These are phyloP conservation scores for Lepidothrix coronata DNA, from an alignment of 2,113 vertebrate species.

Conservation along the genomic window DNA sequence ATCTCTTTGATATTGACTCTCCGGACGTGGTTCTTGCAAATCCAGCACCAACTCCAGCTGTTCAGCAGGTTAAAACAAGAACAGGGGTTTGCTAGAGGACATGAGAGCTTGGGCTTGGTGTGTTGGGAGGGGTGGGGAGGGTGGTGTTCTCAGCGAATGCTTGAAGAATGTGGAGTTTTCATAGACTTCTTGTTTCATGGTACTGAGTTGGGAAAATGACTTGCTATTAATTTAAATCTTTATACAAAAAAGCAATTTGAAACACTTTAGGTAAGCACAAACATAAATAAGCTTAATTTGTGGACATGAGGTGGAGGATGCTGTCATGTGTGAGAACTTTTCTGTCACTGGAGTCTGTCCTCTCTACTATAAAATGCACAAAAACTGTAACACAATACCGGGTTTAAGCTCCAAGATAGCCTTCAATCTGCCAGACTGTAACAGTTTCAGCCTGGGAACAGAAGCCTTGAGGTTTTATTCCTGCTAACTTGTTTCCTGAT, in stretches of 20 bases:
- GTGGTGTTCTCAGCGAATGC: not conserved
- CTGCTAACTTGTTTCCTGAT: not conserved
- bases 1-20: constrained; percentile 92
- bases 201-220: not conserved
- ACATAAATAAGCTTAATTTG: not conserved
- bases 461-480: not conserved
- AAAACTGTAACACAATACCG: not conserved
- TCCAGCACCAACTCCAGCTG: constrained; percentile 74
- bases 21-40: constrained; percentile 80
- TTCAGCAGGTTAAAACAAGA: constrained; percentile 84
- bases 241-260: not conserved
- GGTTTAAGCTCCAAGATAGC: not conserved
- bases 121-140: not conserved
- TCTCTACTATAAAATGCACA: not conserved
- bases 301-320: rapidly evolving
- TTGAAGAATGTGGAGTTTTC: not conserved
- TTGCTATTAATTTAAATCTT: not conserved
- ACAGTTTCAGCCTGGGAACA: not conserved
- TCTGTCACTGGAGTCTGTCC: not conserved
- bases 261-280: not conserved
- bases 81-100: not conserved
- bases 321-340: not conserved
- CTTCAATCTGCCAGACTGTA: not conserved
- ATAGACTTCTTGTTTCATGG: not conserved
- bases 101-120: not conserved